Evolutionary conservation across 1,140 invertebrate genomes (phyloP), one percentile per base, ranked within the genome.

Genomic region (Bombus confusus): DNA sequence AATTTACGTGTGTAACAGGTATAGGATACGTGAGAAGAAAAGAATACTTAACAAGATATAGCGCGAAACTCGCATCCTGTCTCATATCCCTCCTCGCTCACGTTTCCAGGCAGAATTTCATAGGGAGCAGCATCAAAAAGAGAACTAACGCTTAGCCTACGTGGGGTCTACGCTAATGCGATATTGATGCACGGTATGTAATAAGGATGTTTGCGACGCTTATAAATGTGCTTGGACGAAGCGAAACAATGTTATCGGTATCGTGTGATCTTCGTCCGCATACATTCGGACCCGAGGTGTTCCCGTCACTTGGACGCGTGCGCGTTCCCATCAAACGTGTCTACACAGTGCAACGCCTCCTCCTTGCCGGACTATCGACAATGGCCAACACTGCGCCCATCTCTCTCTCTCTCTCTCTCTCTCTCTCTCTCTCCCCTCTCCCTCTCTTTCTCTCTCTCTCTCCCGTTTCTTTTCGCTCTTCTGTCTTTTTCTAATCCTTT

Each of bases 211-310:
- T 41, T 64, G 69, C 68, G 75, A 82, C 76, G 74, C 52, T 68
- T 78, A 88, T 85, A 93, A 93, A 93, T 91, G 83, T 91, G 78
- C 84, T 87, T 87, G 87, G 83, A 90, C 90, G 83, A 90, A 72
- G 83, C 83, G 82, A 92, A 92, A 93, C 93, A 93, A 93, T 93
- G 91, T 91, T 94, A 92, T 93, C 93, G 82, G 66, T 3, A 57
- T 69, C 62, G 72, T 85, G 80, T 86, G 71, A 92, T 92, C 90
- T 86, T 79, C 37, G 28, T 37, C 68, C 83, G 52, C 34, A 59
- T 72, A 57, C 43, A 78, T 84, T 71, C 39, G 66, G 78, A 76
- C 76, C 39, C 68, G 66, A 83, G 86, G 72, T 79, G 78, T 89
- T 88, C 90, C 92, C 47, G 47, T 92, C 92, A 90, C 84, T 86